Conservation (phyloP, 1,140 invertebrate species). For the Glossosoma conforme region DNA sequence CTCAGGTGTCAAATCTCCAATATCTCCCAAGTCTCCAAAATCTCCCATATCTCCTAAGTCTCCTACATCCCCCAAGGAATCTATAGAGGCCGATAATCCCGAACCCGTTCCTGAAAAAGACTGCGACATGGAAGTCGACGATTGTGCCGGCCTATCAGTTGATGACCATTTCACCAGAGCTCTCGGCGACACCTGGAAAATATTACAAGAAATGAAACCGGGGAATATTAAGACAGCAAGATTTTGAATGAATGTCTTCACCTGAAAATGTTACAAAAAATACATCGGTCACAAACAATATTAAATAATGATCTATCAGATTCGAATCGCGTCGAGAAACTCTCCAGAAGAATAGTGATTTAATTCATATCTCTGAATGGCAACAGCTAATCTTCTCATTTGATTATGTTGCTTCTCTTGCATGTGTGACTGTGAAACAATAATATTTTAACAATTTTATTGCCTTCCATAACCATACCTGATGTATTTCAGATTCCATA, state of each 20-base stretch:
- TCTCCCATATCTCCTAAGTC: conserved; percentile 41
- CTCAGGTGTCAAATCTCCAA: conserved; percentile 29
- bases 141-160: conserved; percentile 55
- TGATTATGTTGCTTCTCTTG: too few relatives aligned
- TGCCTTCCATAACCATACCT: not conserved
- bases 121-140: conserved; percentile 45
- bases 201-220: conserved; percentile 62
- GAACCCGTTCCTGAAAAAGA: conserved; percentile 13
- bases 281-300: conserved; percentile 12
- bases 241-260: conserved; percentile 12
- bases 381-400: too few relatives aligned
- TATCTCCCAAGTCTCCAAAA: conserved; percentile 35
- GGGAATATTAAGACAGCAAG: too few relatives aligned
- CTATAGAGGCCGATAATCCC: not conserved
- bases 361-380: too few relatives aligned
- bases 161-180: conserved; percentile 97
- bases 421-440: too few relatives aligned
- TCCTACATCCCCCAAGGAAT: conserved; percentile 35
- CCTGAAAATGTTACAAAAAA: conserved; percentile 15
- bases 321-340: conserved; percentile 26
- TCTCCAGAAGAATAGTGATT: conserved; percentile 25
- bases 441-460: too few relatives aligned
- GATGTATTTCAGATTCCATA: not conserved
- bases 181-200: conserved; percentile 87
- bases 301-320: conserved; percentile 28